Evolutionary conservation across 2,888 invertebrate genomes (phyloP), one percentile per base, ranked within the genome.

Genomic region (Eumerus sabulonum): DNA sequence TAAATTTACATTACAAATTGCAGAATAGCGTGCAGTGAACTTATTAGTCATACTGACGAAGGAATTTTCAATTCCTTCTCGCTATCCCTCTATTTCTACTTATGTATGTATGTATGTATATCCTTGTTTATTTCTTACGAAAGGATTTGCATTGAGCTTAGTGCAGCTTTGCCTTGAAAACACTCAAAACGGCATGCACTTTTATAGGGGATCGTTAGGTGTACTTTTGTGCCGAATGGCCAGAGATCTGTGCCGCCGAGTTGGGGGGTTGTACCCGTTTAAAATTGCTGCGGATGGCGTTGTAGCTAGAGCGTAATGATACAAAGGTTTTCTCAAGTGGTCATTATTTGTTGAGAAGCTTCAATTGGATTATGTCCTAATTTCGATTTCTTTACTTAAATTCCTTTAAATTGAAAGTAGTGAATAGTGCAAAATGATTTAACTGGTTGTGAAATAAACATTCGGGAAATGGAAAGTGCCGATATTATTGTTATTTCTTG

Each of bases 1-100:
- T 74, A 74, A 79, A 79, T 79, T 79, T 79, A 74, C 79, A 79
- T 79, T 74, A 74, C 79, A 79, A 79, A 79, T 79, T 79, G 63
- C 74, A 64, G 74, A 70, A 79, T 79, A 64, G 74, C 79, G 79
- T 79, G 79, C 79, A 68, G 54, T 64, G 74, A 59, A 79, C 74
- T 79, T 79, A 79, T 79, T 79, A 79, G 79, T 79, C 79, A 79
- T 68, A 74, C 63, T 79, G 74, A 74, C 68, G 79, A 56, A 74
- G 68, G 64, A 74, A 79, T 79, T 79, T 70, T 74, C 59, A 74
- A 74, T 79, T 79, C 68, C 53, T 51, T 51, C 54, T 42, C 27
- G 27, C 27, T 27, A 27, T 27, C 27, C 27, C 3, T 27, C 27
- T 27, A 27, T 27, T 27, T 27, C 27, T 27, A 7, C n/a, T n/a